A percentile compares a stretch with the other conserved stretches of the same genome.
Conservation (phyloP, 2,888 invertebrate species). For the Ligdia adustata region DNA sequence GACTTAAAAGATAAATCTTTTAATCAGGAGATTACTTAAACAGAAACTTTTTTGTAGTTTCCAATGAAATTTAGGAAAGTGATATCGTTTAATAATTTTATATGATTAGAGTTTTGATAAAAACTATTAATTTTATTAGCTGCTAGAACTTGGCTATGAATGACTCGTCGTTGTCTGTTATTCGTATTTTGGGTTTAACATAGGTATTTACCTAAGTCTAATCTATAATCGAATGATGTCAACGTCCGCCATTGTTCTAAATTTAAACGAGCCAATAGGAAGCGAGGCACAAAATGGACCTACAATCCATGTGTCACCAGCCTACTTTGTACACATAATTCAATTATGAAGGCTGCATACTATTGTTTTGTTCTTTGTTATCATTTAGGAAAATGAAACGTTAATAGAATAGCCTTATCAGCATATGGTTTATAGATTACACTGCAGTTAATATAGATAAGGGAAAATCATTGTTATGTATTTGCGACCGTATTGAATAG, state of each 20-base stretch:
- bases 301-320: conserved; percentile 27
- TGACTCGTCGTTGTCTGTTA: no score
- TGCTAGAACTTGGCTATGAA: no score
- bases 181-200: no score
- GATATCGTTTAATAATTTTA: no score
- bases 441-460: conserved; percentile 5
- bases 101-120: no score
- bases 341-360: conserved; percentile 59
- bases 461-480: conserved; percentile 5
- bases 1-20: no score
- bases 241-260: conserved; percentile 64
- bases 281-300: conserved; percentile 25
- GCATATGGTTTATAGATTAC: conserved; percentile 11
- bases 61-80: no score
- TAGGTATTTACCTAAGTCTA: conserved; percentile 9
- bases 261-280: conserved; percentile 60
- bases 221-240: conserved; percentile 17
- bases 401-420: conserved; percentile 62
- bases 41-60: no score
- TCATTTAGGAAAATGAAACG: conserved; percentile 56
- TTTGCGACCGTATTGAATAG: conserved; percentile 12
- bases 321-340: conserved; percentile 69
- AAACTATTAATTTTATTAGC: no score
- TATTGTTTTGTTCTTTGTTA: conserved; percentile 45
- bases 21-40: no score